Evolutionary conservation across 1,140 invertebrate species (phyloP), one percentile per base, ranked within the genome.

Genomic region (Aricia agestis): DNA sequence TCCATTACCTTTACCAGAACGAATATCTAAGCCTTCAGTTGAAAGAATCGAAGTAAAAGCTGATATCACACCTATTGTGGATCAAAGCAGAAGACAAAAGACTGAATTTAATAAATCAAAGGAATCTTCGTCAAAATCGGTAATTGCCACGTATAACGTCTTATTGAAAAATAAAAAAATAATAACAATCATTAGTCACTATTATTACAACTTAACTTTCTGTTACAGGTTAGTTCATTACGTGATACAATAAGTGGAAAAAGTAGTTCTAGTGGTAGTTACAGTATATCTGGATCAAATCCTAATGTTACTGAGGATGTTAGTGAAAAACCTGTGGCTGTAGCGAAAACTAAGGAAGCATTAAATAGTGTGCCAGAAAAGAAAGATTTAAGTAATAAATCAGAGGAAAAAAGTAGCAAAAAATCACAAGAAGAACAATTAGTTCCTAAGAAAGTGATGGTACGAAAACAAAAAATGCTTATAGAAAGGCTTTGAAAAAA

Each of bases 201-300:
- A 36, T 36, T 7, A 7, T 36, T 36, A 36, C 1, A 25, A 36
- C 36, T 36, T 36, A 36, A 36, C 5, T 36, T 36, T 36, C 36
- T 68, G 52, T 68, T 66, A 18, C 61, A 82, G 78, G 80, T 72
- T 70, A 72, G 70, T 72, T 74, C 77, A 45, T 79, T 78, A 18
- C 82, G 85, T 61, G 89, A 83, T 73, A 76, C 81, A 65, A 78
- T 84, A 76, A 91, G 87, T 72, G 94, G 93, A 19, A 94, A 93
- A 78, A 95, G 94, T 89, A 93, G 93, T 72, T 94, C 94, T 65
- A 95, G 94, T 73, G 94, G 94, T 67, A 95, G 94, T 77, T 94
- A 94, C 82, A 94, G 93, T 77, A 86, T 94, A 78, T 92, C 92
- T 66, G 93, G 92, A 74, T 92, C 92, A 74, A 93, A 92, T 77